A percentile compares a stretch with the other conserved stretches of the same genome.
Evolutionary conservation across 2,797 vertebrate genomes (phyloP).

Genomic region (Austrolebias charrua): DNA sequence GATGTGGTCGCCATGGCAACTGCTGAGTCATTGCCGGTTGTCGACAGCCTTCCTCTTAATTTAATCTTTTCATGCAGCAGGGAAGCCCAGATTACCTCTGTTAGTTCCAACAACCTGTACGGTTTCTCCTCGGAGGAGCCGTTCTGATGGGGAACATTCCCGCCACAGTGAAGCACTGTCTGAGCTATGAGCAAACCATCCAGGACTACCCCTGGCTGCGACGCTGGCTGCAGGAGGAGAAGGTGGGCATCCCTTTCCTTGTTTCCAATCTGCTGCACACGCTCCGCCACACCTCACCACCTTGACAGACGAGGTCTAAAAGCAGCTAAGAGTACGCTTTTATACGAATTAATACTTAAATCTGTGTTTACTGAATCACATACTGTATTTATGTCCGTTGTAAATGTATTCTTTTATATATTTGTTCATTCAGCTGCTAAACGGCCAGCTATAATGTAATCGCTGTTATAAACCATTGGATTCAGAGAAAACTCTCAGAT

Average conservation of each 20-base stretch:
- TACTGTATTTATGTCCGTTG: too few relatives aligned
- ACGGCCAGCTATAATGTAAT: too few relatives aligned
- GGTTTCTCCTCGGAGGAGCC: slow-evolving; percentile 31
- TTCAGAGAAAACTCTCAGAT: too few relatives aligned
- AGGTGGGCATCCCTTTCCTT: slow-evolving; percentile 76
- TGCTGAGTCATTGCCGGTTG: slow-evolving; percentile 73
- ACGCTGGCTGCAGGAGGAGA: slow-evolving; percentile 76
- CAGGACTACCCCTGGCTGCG: slow-evolving; percentile 85
- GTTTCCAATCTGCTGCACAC: slow-evolving; percentile 61
- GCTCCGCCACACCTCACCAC: slow-evolving; percentile 59
- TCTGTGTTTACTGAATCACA: too few relatives aligned
- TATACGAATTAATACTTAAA: slow-evolving; percentile 13
- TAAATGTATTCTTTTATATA: not conserved
- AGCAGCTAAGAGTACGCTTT: slow-evolving; percentile 21
- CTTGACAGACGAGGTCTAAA: slow-evolving; percentile 35
- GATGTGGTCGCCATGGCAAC: slow-evolving; percentile 79
- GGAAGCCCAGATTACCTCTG: slow-evolving; percentile 32
- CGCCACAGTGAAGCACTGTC: slow-evolving; percentile 88
- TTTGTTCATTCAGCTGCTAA: too few relatives aligned
- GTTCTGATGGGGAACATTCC: slow-evolving; percentile 87
- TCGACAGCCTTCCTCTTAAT: slow-evolving; percentile 46
- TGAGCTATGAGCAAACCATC: slow-evolving; percentile 87
- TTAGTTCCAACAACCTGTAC: slow-evolving; percentile 8
- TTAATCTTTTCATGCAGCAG: slow-evolving; percentile 40
- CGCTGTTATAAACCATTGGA: too few relatives aligned